A percentile compares a stretch with the other conserved stretches of the same genome.
phyloP scores from a whole-genome alignment of 2,888 invertebrate species.

The Chrysolina haemoptera region DNA sequence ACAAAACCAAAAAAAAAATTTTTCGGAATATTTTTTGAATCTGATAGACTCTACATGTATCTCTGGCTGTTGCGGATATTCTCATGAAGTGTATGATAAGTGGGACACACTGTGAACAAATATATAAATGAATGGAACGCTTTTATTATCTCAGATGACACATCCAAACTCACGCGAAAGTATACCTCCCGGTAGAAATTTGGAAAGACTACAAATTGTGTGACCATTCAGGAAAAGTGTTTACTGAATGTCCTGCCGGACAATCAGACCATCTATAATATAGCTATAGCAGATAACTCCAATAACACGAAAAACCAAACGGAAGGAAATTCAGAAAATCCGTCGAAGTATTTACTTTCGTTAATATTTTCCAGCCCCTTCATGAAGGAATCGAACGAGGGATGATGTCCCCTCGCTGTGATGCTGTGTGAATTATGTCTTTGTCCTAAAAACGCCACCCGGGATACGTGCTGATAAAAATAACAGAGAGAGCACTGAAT shows the following conservation, averaged over 20 bases:
- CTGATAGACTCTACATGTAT: too few species aligned
- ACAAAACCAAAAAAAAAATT: too few species aligned
- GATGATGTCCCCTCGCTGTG: neutral
- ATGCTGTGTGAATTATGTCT: constrained; percentile 24
- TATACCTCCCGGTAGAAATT: too few species aligned
- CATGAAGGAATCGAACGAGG: constrained; percentile 4
- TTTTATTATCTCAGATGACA: too few species aligned
- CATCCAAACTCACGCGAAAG: too few species aligned
- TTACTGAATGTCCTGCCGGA: neutral
- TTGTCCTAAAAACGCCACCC: constrained; percentile 22
- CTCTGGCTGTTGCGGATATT: too few species aligned
- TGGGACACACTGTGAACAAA: too few species aligned
- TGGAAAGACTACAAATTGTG: too few species aligned
- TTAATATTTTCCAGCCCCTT: neutral
- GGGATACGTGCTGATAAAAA: constrained; percentile 22
- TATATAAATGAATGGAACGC: too few species aligned
- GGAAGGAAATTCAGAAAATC: constrained; percentile 4
- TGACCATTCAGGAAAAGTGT: too few species aligned
- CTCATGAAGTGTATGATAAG: too few species aligned
- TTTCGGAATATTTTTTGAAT: too few species aligned
- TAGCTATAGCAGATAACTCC: neutral
- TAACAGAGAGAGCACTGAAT: constrained; percentile 35
- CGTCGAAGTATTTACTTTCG: neutral
- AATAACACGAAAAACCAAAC: neutral
- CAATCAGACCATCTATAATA: neutral